Evolutionary conservation across 2,888 invertebrate species (phyloP), one percentile per base, ranked within the genome.

Genomic region (Eurytoma adleriae): DNA sequence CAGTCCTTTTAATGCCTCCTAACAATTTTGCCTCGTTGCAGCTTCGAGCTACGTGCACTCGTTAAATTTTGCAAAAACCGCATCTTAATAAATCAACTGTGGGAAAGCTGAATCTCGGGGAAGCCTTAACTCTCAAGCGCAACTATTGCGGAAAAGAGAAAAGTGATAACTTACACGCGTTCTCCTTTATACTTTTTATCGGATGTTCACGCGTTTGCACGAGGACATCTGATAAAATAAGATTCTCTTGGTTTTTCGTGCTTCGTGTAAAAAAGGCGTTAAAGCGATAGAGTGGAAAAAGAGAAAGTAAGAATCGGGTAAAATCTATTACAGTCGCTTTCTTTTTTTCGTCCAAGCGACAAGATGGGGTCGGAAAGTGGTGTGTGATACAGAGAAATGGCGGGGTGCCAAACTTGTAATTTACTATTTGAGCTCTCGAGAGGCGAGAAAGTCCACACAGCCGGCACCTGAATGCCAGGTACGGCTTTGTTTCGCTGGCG

Each of bases 1-100:
- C n/a, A 62, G 54, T 50, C 14, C 62, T 30, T 72, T 72, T 72
- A 62, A 72, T 72, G 48, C 62, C 72, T 72, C 72, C 10, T 72
- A 72, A 72, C 30, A 72, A 72, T 62, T 62, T n/a, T n/a, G n/a
- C n/a, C n/a, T n/a, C 62, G 18, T 18, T 18, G 52, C 62, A 1
- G 18, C 20, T 2, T 64, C 66, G 20, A 5, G 16, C 14, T 4
- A 52, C n/a, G 70, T 0, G 13, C 16, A 13, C 12, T 40, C 16
- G 54, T 30, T 72, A 62, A 71, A 52, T 62, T 62, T 62, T 52
- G 62, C 62, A 52, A 62, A 62, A 72, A 72, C 54, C 62, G 30
- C 52, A 27, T n/a, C 40, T 40, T 40, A 40, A 40, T 30, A 4
- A 30, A 30, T 30, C 4, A 30, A 30, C 3, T 3, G 4, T 30